Evolutionary conservation across 1,140 invertebrate species (phyloP), one percentile per base, ranked within the genome.

Genomic region (Uloborus diversus): DNA sequence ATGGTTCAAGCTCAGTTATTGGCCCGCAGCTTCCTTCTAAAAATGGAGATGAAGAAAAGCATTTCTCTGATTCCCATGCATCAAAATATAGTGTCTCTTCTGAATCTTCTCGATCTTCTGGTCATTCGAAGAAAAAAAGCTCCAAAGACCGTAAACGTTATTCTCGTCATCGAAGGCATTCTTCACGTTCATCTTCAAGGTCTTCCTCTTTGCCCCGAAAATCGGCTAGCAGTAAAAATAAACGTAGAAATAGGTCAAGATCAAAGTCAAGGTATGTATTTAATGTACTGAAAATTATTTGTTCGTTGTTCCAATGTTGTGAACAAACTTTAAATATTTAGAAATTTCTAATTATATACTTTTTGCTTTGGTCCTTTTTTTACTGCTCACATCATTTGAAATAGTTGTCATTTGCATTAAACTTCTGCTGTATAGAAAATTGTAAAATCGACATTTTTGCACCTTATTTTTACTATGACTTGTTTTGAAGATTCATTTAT

Each of bases 11-110:
- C 5, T 56, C 47, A 42, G 61, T 78, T 1, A 66, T 78, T 37
- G 73, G 73, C 2, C 73, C 73, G 4, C 73, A 78, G 14, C 42
- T 78, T 23, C 73, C 73, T 35, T 78, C 61, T 5, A 78, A 65
- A 57, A 78, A 66, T 66, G 62, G 49, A 17, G 59, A 49, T 17
- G 59, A 64, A 7, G 59, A 75, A 13, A 75, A 75, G 28, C 37
- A 49, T 49, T 62, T 35, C 33, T 42, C 37, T 13, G 37, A 42
- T 42, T 20, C 28, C 17, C 27, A 23, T 20, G 11, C 27, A 0
- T 78, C 73, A n/a, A 78, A 28, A 64, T 27, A 51, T 20, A 78
- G 73, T 30, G 32, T 51, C n/a, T 30, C 27, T 57, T 78, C 73
- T 7, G 73, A 66, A 28, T 73, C 70, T 23, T 73, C 57, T 20